These are phyloP conservation scores for Scaptomyza montana DNA, from an alignment of 1,140 invertebrate genomes.

Conservation along the genomic window DNA sequence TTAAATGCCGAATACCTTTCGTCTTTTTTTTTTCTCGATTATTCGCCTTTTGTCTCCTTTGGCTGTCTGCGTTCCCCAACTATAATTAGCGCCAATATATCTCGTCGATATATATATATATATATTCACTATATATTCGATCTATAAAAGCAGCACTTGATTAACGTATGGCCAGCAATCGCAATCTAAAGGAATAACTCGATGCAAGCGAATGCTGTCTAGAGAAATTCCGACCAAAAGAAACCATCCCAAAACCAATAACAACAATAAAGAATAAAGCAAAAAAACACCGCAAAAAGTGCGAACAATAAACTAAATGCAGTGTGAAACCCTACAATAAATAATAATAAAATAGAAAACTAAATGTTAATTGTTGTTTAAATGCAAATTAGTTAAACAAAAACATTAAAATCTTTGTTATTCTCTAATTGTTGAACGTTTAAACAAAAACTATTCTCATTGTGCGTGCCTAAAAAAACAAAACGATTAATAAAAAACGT, in stretches of 20 bases:
- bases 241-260: not conserved
- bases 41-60: not conserved
- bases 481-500: conserved; percentile 40
- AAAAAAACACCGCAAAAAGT: conserved; percentile 44
- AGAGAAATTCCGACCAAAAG: conserved; percentile 7
- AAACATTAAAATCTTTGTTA: conserved; percentile 17
- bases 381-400: conserved; percentile 6
- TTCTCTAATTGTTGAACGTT: conserved; percentile 60
- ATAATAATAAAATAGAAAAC: conserved; percentile 22
- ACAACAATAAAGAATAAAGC: conserved; percentile 11
- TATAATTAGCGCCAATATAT: conserved; percentile 57
- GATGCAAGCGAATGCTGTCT: conserved; percentile 68
- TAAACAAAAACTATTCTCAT: conserved; percentile 34
- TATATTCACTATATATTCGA: conserved; percentile 13
- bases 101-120: not conserved
- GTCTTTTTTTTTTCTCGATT: conserved; percentile 29
- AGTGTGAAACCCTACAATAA: conserved; percentile 44
- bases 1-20: conserved; percentile 61
- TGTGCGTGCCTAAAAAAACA: conserved; percentile 73
- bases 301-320: conserved; percentile 23
- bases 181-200: conserved; percentile 53
- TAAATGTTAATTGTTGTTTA: conserved; percentile 55
- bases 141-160: conserved; percentile 62
- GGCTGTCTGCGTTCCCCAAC: conserved; percentile 15
- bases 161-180: conserved; percentile 53